Conservation (phyloP, 2,888 invertebrate species). For the Flabesymbios commensalis region DNA sequence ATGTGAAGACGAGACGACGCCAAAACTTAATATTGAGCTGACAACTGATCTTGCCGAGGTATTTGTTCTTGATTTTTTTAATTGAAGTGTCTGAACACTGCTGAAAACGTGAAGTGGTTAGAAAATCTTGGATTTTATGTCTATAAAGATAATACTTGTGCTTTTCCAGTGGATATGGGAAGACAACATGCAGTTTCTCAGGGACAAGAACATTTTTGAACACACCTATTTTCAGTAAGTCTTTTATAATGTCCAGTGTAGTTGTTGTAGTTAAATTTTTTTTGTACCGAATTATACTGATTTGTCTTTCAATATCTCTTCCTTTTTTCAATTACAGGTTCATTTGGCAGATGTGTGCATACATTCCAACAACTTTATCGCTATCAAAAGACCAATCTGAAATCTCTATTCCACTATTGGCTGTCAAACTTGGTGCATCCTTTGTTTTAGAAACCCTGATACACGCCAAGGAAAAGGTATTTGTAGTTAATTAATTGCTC, state of each 20-base stretch:
- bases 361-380: constrained; percentile 89
- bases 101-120: not conserved
- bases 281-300: not conserved
- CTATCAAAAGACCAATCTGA: constrained; percentile 69
- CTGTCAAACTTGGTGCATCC: constrained; percentile 80
- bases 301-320: not conserved
- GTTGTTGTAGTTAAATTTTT: not conserved
- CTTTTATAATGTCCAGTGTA: not conserved
- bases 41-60: constrained; percentile 79
- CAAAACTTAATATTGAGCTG: constrained; percentile 66
- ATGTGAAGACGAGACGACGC: constrained; percentile 45
- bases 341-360: constrained; percentile 95
- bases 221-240: constrained; percentile 91
- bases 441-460: constrained; percentile 96
- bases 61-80: constrained; percentile 10
- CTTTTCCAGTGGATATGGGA: constrained; percentile 84
- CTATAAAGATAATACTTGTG: not conserved
- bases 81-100: not conserved
- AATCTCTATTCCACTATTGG: constrained; percentile 73
- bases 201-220: constrained; percentile 94
- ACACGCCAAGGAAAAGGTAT: constrained; percentile 92
- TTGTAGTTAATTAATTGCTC: not conserved
- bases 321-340: constrained; percentile 70
- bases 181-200: constrained; percentile 92
- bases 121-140: not conserved